Evolutionary conservation across 2,797 vertebrate species (phyloP).

Genomic region (Amazonetta brasiliensis): DNA sequence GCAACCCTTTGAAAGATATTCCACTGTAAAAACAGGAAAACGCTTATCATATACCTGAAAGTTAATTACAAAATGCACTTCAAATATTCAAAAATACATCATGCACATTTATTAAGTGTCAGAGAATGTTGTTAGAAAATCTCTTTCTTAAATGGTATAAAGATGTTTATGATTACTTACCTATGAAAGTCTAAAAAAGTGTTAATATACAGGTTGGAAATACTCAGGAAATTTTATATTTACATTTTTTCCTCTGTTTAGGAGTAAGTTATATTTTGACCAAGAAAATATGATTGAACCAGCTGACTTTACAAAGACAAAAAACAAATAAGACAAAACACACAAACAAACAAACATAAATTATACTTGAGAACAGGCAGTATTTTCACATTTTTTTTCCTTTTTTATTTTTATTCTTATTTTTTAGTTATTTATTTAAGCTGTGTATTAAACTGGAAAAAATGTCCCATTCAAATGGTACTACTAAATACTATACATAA

Average conservation of each 20-base stretch:
- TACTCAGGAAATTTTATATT: not conserved
- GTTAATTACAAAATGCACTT: not conserved
- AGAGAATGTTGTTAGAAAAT: not conserved
- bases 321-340: not conserved
- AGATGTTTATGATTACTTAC: not conserved
- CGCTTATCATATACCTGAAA: not conserved
- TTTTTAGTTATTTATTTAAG: not conserved
- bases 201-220: not conserved
- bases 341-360: too few species aligned
- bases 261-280: not conserved
- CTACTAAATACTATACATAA: not conserved
- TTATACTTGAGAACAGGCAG: not conserved
- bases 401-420: not conserved
- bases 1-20: not conserved
- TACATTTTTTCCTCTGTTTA: not conserved
- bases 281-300: not conserved
- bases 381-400: not conserved
- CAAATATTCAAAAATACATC: not conserved
- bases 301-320: not conserved
- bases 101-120: rapidly evolving
- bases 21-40: not conserved
- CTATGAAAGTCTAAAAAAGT: not conserved
- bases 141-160: not conserved
- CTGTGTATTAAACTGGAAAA: not conserved
- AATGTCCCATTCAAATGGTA: not conserved